phyloP scores from a whole-genome alignment of 1,140 invertebrate genomes.

The Orussus abietinus region DNA sequence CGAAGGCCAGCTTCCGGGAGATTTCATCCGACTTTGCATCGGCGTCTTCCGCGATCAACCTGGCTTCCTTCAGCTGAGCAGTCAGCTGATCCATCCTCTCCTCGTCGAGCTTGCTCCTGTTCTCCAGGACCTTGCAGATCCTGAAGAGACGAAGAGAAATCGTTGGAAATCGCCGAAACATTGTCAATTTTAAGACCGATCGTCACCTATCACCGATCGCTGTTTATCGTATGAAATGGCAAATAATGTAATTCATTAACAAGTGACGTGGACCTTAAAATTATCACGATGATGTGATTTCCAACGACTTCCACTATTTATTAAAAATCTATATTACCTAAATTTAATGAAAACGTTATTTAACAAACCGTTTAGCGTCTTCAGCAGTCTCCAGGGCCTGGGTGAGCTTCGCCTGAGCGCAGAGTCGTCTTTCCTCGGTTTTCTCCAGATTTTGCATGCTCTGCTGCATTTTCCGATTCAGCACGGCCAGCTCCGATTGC shows the following conservation, averaged over 20 bases:
- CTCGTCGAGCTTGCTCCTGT: conserved; percentile 69
- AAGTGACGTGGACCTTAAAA: too few species aligned
- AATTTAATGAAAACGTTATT: too few species aligned
- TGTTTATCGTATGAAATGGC: too few species aligned
- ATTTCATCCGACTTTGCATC: conserved; percentile 81
- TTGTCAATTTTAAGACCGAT: too few species aligned
- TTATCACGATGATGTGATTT: too few species aligned
- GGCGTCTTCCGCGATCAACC: conserved; percentile 73
- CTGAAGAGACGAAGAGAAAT: conserved; percentile 43
- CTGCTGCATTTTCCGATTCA: conserved; percentile 74
- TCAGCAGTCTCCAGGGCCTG: conserved; percentile 77
- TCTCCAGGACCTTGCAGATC: conserved; percentile 75
- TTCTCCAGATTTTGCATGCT: conserved; percentile 75
- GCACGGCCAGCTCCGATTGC: conserved; percentile 70
- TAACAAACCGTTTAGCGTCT: conserved; percentile 73
- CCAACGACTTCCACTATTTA: too few species aligned
- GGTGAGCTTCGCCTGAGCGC: conserved; percentile 67
- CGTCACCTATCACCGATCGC: too few species aligned
- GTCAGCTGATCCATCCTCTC: conserved; percentile 71
- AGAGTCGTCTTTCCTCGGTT: conserved; percentile 69
- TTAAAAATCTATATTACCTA: too few species aligned
- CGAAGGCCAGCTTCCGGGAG: conserved; percentile 81
- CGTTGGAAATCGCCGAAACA: not conserved
- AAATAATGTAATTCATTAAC: too few species aligned
- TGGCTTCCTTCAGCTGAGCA: conserved; percentile 70